Evolutionary conservation across 2,113 vertebrate species (phyloP).

Genomic region (Ginglymostoma cirratum): DNA sequence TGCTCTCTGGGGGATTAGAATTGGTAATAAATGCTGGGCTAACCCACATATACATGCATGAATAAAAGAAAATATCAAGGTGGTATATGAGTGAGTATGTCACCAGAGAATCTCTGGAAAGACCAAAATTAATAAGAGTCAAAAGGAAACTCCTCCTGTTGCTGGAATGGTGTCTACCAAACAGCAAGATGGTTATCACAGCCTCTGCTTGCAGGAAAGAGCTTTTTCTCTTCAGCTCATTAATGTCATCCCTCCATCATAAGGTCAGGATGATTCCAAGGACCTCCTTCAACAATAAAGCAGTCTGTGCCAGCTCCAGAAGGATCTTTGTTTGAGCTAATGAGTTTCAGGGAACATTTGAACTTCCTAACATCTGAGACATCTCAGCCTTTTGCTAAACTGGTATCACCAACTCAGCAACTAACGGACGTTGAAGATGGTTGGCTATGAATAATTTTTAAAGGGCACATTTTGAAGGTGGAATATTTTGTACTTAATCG

Average conservation of each 20-base stretch:
- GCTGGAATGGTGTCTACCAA: background rate
- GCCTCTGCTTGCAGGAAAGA: background rate
- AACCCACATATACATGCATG: no score
- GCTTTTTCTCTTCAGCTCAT: background rate
- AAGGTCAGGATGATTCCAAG: background rate
- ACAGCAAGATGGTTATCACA: background rate
- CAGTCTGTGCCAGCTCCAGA: background rate
- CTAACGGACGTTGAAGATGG: background rate
- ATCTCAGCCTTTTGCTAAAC: background rate
- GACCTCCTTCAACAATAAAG: background rate
- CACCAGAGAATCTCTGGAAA: background rate
- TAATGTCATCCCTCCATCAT: background rate
- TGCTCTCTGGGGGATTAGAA: no score
- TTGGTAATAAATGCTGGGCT: no score
- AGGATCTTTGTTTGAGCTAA: background rate
- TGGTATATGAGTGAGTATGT: background rate
- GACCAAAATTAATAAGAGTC: background rate
- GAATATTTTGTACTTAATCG: background rate
- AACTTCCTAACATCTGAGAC: background rate
- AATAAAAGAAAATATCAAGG: background rate
- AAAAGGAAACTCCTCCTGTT: background rate
- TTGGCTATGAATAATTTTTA: background rate
- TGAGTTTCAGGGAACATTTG: background rate
- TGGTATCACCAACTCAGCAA: background rate
- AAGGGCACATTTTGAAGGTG: background rate